A percentile compares a stretch with the other conserved stretches of the same genome.
Evolutionary conservation across 2,113 vertebrate species (phyloP).

Genomic region (Chrysemys picta): DNA sequence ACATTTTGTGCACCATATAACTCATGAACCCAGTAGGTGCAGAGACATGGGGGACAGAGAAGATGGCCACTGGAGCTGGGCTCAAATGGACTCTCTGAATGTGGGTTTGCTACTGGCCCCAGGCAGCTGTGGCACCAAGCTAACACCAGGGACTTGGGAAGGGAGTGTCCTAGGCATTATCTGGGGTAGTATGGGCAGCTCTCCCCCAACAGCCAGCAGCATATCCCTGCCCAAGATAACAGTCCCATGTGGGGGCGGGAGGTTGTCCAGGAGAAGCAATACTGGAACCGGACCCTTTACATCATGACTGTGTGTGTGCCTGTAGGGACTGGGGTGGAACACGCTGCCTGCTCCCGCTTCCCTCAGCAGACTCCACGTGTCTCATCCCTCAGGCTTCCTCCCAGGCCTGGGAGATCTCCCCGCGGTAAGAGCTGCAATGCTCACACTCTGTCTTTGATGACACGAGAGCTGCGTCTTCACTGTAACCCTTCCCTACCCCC

Average conservation of each 20-base stretch:
- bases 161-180: neutral
- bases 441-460: neutral
- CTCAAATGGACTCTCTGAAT: neutral
- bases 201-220: too few species aligned
- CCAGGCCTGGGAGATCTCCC: neutral
- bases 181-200: neutral
- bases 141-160: neutral
- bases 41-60: neutral
- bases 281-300: too few species aligned
- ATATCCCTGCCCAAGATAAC: too few species aligned
- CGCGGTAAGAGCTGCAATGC: neutral
- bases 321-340: too few species aligned
- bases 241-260: too few species aligned
- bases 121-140: neutral
- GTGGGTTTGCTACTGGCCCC: neutral
- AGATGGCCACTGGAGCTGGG: neutral
- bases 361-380: neutral
- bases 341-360: fast-evolving
- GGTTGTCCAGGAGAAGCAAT: too few species aligned
- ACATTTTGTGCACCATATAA: neutral
- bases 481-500: too few species aligned
- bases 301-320: neutral
- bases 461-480: neutral
- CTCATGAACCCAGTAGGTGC: too few species aligned
- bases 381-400: neutral